Evolutionary conservation across 2,113 vertebrate species (phyloP).

Genomic region (Xerus inauris): DNA sequence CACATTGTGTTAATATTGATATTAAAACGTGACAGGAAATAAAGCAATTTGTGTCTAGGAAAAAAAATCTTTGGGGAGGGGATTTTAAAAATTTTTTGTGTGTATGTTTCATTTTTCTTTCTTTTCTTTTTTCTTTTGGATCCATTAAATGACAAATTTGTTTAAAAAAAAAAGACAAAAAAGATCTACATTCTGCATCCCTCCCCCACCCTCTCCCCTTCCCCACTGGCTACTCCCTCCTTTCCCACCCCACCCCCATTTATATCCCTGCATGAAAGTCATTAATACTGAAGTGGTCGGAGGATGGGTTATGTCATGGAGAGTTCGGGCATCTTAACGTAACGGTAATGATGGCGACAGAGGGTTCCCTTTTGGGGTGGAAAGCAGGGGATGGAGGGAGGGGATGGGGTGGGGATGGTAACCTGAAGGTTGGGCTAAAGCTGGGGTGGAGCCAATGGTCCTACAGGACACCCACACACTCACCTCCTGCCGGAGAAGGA

Average conservation of each 20-base stretch:
- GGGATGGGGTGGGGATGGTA: slow-evolving; percentile 74
- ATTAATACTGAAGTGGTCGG: slow-evolving; percentile 71
- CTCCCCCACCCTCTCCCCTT: neutral
- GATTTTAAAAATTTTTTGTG: neutral
- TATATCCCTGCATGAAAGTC: slow-evolving; percentile 65
- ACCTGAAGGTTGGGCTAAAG: slow-evolving; percentile 61
- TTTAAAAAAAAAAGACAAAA: slow-evolving; percentile 68
- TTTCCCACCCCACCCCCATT: slow-evolving; percentile 17
- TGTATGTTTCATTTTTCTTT: slow-evolving; percentile 61
- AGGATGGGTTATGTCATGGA: slow-evolving; percentile 83
- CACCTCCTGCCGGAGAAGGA: slow-evolving; percentile 86
- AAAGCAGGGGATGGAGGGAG: slow-evolving; percentile 77
- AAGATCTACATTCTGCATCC: slow-evolving; percentile 64
- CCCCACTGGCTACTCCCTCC: slow-evolving; percentile 69
- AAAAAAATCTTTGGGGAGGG: slow-evolving; percentile 77
- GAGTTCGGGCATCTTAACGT: slow-evolving; percentile 61
- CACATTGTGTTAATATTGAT: slow-evolving; percentile 91
- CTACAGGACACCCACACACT: slow-evolving; percentile 80
- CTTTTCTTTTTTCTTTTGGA: slow-evolving; percentile 76
- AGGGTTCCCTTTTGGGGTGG: slow-evolving; percentile 67
- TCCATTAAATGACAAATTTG: slow-evolving; percentile 84
- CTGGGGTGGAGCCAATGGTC: slow-evolving; percentile 65
- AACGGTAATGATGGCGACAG: slow-evolving; percentile 77
- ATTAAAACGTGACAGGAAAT: slow-evolving; percentile 89
- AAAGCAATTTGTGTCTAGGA: slow-evolving; percentile 85